phyloP scores from a whole-genome alignment of 2,113 vertebrate genomes.

The Zosterops lateralis region DNA sequence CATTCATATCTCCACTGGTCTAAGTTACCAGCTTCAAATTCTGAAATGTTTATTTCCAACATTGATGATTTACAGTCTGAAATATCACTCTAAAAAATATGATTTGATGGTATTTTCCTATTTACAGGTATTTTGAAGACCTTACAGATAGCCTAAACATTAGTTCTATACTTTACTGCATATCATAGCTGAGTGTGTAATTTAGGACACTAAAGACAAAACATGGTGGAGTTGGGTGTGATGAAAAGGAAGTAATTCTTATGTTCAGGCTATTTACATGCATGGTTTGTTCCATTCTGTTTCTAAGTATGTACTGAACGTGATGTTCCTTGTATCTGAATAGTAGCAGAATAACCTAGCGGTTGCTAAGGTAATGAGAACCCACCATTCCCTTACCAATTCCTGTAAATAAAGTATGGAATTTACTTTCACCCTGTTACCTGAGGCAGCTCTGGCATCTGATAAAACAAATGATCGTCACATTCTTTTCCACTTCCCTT shows the following conservation, averaged over 20 bases:
- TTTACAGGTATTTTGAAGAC: neutral
- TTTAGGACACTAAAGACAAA: slow-evolving; percentile 26
- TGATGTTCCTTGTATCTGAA: neutral
- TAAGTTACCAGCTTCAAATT: neutral
- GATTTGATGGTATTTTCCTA: neutral
- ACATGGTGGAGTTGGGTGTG: neutral
- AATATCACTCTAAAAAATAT: neutral
- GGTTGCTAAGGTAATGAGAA: slow-evolving; percentile 26
- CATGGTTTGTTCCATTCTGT: neutral
- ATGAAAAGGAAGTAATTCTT: slow-evolving; percentile 22
- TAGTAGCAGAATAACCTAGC: slow-evolving; percentile 20
- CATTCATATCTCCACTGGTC: neutral
- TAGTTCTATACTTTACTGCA: neutral
- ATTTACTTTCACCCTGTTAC: slow-evolving; percentile 54
- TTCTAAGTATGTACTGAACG: neutral
- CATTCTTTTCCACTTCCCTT: slow-evolving; percentile 8
- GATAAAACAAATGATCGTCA: slow-evolving; percentile 30
- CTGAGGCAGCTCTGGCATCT: slow-evolving; percentile 27
- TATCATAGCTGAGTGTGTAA: neutral
- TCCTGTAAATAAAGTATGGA: slow-evolving; percentile 47
- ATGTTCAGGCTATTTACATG: neutral
- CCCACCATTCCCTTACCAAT: neutral
- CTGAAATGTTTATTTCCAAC: neutral
- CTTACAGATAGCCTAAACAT: neutral
- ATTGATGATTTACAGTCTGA: neutral